Conservation (phyloP, 2,113 vertebrate genomes). For the Proterorhinus semilunaris region DNA sequence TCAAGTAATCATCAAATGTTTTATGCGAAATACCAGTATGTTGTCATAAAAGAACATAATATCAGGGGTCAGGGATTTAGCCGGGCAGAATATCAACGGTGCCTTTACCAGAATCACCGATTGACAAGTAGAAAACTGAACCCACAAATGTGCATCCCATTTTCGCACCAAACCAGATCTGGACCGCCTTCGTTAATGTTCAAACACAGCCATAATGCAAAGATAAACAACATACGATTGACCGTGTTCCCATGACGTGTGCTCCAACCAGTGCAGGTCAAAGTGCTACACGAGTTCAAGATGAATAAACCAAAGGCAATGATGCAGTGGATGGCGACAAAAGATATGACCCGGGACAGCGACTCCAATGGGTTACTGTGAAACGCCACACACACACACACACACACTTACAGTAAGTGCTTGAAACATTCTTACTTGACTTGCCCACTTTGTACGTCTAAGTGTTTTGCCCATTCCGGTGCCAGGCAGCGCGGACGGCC, state of each 20-base stretch:
- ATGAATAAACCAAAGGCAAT: constrained; percentile 51
- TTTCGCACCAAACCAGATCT: no score
- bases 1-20: no score
- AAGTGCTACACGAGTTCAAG: constrained; percentile 23
- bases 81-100: no score
- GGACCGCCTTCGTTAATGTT: no score
- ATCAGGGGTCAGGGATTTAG: no score
- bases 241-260: constrained; percentile 18
- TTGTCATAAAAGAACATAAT: no score
- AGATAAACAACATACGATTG: no score
- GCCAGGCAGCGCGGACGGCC: constrained; percentile 32
- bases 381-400: constrained; percentile 27
- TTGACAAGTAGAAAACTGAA: no score
- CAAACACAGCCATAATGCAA: no score
- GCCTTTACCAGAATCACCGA: no score
- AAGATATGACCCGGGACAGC: constrained; percentile 37
- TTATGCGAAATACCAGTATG: no score
- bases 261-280: constrained; percentile 7
- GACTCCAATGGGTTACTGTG: constrained; percentile 30
- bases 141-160: no score
- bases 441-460: constrained; percentile 14
- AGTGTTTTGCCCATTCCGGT: constrained; percentile 40
- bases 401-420: constrained; percentile 22
- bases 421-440: constrained; percentile 36
- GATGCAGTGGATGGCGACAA: constrained; percentile 60